phyloP scores from a whole-genome alignment of 2,113 vertebrate species.

The Chaenogobius annularis region DNA sequence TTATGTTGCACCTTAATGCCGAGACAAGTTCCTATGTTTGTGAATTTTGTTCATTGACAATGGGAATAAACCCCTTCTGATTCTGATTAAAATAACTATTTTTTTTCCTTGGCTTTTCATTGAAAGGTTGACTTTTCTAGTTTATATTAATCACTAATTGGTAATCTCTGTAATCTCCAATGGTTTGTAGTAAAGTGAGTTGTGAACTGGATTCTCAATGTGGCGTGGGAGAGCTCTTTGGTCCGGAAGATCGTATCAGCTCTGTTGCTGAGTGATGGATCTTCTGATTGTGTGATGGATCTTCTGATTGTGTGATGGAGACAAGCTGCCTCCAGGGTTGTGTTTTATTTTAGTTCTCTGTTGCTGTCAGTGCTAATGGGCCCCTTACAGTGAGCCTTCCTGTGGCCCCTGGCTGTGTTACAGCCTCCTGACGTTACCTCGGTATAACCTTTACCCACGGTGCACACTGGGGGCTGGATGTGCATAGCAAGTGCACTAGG shows the following conservation, averaged over 20 bases:
- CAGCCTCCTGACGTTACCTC: conserved; percentile 23
- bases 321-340: conserved; percentile 64
- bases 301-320: conserved; percentile 46
- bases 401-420: conserved; percentile 17
- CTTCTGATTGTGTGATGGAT: conserved; percentile 57
- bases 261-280: conserved; percentile 31
- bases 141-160: no score
- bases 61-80: no score
- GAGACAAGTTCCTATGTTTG: no score
- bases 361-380: conserved; percentile 57
- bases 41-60: no score
- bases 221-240: neutral
- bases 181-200: no score
- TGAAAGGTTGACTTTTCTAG: no score
- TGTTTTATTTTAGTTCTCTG: conserved; percentile 69
- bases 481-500: neutral
- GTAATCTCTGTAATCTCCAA: no score
- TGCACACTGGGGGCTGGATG: neutral
- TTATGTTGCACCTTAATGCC: no score
- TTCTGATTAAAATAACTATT: no score
- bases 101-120: no score
- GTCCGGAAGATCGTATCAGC: neutral
- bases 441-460: conserved; percentile 17
- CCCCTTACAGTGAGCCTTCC: conserved; percentile 58
- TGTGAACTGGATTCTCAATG: no score